Base-by-base conservation (phyloP, 2,888 invertebrate species). In the Diadromus collaris region DNA sequence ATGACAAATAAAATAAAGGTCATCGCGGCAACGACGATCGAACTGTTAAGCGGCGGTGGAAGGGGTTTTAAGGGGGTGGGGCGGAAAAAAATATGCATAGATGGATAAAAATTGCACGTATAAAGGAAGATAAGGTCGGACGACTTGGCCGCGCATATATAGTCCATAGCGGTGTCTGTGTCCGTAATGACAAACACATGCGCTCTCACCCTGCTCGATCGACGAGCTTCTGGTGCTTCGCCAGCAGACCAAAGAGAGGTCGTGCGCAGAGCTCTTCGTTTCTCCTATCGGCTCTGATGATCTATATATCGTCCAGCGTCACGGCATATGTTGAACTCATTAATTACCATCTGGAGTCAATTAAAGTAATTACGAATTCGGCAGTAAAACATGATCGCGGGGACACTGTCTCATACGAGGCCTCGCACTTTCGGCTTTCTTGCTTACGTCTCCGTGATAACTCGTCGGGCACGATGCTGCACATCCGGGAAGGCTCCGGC, bases 261-360 rank as follows among this genome's bases (percentile, higher is more conserved):
- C 72, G 51, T 72, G 61, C 78, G 58, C 70, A 67, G 19, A 70
- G 24, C 69, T 68, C 73, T 60, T 48, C 70, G 27, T 74, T 75
- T 64, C 72, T 69, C 69, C 58, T 74, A 78, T 82, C 82, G 68
- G 34, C 38, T 56, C 56, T 46, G 60, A 80, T 74, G 80, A 81
- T 83, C 76, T 79, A 73, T 73, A 65, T 65, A 79, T 75, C 69
- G 29, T 38, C 60, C 54, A 70, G 27, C 74, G 60, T 72, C 61
- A 79, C 86, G 85, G 86, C 90, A 88, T 86, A 88, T 89, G 90
- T 88, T 87, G 83, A 85, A 87, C 85, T 85, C 88, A 87, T 90
- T 88, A 90, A 90, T 90, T 88, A 87, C 86, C 90, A 90, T 90
- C 89, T 89, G 90, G 87, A 86, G 83, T 85, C 88, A 88, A 90